Evolutionary conservation across 2,797 vertebrate genomes (phyloP), one percentile per base, ranked within the genome.

Genomic region (Denticeps clupeoides): DNA sequence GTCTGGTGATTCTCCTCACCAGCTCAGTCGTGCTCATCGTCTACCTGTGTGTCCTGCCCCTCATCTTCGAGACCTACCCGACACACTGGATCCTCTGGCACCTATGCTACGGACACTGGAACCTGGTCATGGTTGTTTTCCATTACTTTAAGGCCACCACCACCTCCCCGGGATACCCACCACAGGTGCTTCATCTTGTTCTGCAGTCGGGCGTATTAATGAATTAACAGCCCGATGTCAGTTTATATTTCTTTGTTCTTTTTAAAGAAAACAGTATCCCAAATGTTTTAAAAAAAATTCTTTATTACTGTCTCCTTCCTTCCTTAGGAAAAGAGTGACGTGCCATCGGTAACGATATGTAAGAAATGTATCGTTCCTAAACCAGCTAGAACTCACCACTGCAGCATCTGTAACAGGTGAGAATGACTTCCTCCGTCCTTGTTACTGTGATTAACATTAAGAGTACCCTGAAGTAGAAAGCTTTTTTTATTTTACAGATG

Each of bases 121-220:
- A 96, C 26, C 87, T 99, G 12, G 21, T 91, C 51, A 94, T 96
- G 87, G 78, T 97, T 0, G 74, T 90, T 58, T 99, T 95, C 74
- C 91, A 99, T 67, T 99, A 99, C 69, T 98, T 94, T 77, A 97
- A 92, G 83, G 95, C 92, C 45, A 88, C 85, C 63, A 91, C 83
- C 48, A 97, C 90, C 16, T 77, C 82, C 0, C 89, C 95, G 0
- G 94, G 94, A 47, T 71, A 83, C 60, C 89, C 91, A 0, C 89
- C 90, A 0, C 87, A 90, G 91, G 93, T 97, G 5, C 1, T 23
- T 2, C 2, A 13, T 16, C 15, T 25, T 26, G 28, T 7, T 16
- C 10, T 9, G 1, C 5, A 13, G 16, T n/a, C n/a, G n/a, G 24
- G 4, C 35, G 37, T 37, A 6, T 50, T 1, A 8, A n/a, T n/a